Conservation (phyloP, 1,140 invertebrate species). For the Globodera rostochiensis region DNA sequence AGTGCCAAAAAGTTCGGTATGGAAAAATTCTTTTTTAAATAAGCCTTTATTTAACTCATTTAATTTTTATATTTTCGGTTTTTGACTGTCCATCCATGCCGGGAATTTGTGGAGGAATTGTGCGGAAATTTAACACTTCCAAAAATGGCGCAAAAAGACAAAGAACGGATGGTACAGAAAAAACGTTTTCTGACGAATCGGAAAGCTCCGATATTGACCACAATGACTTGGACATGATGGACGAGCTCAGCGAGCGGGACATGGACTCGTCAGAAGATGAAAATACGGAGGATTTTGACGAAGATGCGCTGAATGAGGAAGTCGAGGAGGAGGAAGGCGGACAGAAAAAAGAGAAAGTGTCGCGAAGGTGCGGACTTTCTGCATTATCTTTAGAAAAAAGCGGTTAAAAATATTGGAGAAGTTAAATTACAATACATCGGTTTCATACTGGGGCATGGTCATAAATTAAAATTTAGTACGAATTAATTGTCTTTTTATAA, state of each 20-base stretch:
- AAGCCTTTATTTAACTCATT: no score
- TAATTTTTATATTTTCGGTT: not conserved
- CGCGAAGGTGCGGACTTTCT: not conserved
- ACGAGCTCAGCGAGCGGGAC: conserved; percentile 25
- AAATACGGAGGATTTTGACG: not conserved
- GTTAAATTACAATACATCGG: not conserved
- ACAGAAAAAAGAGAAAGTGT: not conserved
- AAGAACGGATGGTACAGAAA: not conserved
- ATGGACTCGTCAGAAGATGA: conserved; percentile 24
- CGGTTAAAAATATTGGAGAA: not conserved
- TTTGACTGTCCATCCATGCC: not conserved
- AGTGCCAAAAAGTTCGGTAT: no score
- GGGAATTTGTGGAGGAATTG: conserved; percentile 7
- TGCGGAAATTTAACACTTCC: not conserved
- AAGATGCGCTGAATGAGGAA: not conserved
- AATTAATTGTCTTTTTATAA: not conserved
- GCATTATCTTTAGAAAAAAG: not conserved
- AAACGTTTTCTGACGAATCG: not conserved
- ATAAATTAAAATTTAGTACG: not conserved
- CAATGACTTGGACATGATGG: conserved; percentile 1
- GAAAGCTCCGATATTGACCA: not conserved
- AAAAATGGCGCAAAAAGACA: not conserved
- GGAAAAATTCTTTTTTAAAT: no score
- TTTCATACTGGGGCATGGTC: no score
- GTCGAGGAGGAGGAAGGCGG: not conserved